phyloP scores from a whole-genome alignment of 2,888 invertebrate genomes.

The Lasioglossum marginatum region DNA sequence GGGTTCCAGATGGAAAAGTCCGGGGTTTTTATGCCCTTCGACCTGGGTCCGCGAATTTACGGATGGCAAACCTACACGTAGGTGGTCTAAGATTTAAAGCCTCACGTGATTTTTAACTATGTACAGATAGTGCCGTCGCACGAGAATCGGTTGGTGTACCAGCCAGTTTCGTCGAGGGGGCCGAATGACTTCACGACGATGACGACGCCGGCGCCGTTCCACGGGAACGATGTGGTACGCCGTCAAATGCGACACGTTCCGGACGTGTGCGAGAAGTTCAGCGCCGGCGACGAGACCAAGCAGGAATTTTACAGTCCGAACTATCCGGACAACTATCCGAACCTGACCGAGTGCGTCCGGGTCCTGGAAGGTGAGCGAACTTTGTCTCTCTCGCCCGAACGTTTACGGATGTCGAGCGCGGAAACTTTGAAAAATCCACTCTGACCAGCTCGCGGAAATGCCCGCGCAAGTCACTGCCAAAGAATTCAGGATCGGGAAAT shows the following conservation, averaged over 20 bases:
- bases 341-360: constrained; percentile 88
- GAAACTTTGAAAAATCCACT: constrained; percentile 1
- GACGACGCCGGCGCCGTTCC: constrained; percentile 29
- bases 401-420: neutral
- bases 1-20: too few species aligned
- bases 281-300: constrained; percentile 86
- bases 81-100: too few species aligned
- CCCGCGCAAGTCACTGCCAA: neutral
- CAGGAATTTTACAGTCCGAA: constrained; percentile 90
- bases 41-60: too few species aligned
- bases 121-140: constrained; percentile 58
- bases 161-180: neutral
- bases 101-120: constrained; percentile 29
- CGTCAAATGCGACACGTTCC: constrained; percentile 77
- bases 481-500: neutral
- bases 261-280: constrained; percentile 86
- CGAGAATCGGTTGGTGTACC: constrained; percentile 16
- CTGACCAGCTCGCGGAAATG: neutral
- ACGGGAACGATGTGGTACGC: constrained; percentile 49
- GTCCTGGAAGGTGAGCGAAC: constrained; percentile 88
- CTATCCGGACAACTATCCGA: constrained; percentile 89
- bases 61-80: too few species aligned
- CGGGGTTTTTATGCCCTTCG: too few species aligned
- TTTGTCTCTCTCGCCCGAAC: neutral
- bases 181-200: constrained; percentile 17